A percentile compares a stretch with the other conserved stretches of the same genome.
phyloP scores from a whole-genome alignment of 2,888 invertebrate species.

The Drosophila vallismaia region DNA sequence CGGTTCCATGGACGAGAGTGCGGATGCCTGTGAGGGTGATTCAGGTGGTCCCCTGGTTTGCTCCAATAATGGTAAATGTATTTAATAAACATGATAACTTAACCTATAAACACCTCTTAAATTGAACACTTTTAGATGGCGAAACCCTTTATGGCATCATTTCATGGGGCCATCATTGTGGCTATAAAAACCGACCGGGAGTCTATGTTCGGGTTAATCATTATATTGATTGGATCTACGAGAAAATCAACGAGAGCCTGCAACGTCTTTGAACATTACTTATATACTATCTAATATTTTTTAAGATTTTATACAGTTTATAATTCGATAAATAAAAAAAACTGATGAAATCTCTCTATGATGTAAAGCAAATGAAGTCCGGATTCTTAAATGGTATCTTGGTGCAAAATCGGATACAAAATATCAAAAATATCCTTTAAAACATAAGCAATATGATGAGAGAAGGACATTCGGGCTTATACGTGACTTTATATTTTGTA shows the following conservation, averaged over 20 bases:
- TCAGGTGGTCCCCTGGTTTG: slow-evolving; percentile 94
- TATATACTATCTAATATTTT: slow-evolving; percentile 11
- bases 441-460: too few species aligned
- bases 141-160: slow-evolving; percentile 89
- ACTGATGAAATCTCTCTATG: too few species aligned
- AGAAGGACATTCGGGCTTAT: too few species aligned
- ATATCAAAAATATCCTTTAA: too few species aligned
- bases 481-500: too few species aligned
- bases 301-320: background rate
- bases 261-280: slow-evolving; percentile 28
- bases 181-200: slow-evolving; percentile 89
- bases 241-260: slow-evolving; percentile 84
- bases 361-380: too few species aligned
- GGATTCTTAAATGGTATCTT: too few species aligned
- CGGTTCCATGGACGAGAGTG: slow-evolving; percentile 89
- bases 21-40: slow-evolving; percentile 93
- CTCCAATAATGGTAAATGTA: slow-evolving; percentile 85
- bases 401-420: too few species aligned
- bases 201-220: slow-evolving; percentile 88
- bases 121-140: slow-evolving; percentile 84
- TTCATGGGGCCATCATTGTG: slow-evolving; percentile 92
- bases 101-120: background rate
- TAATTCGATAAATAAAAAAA: too few species aligned
- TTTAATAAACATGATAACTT: too few species aligned
- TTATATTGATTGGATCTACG: slow-evolving; percentile 88